Evolutionary conservation across 1,140 invertebrate genomes (phyloP), one percentile per base, ranked within the genome.

Genomic region (Bilobella aurantiaca): DNA sequence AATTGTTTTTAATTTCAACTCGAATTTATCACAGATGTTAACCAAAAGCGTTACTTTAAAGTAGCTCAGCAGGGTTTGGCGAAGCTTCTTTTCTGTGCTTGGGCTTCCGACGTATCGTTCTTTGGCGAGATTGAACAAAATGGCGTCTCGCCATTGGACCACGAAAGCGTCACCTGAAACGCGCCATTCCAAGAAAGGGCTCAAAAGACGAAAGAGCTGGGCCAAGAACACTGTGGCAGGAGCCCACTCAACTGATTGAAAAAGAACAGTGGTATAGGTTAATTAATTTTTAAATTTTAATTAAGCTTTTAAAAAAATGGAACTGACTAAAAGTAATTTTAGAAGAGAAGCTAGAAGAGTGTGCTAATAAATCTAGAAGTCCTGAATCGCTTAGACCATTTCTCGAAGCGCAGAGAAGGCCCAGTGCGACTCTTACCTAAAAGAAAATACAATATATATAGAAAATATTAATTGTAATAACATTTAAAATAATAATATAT

Each of bases 381-480:
- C 90, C 88, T 3, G 83, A 84, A 72, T 87, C 84, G 16, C 83
- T 83, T n/a, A 90, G 76, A 0, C 88, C 87, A 72, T 84, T 81
- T 42, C 86, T 81, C 3, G 86, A 81, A 3, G 84, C 84, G 1
- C 85, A 84, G 21, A 89, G 78, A 37, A 88, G 79, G 0, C 85
- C 83, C n/a, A 89, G 76, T 14, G 79, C 83, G 79, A 75, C 80
- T 74, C 79, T 76, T 8, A 80, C 74, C 79, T 81, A 74, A 62
- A 62, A 62, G 8, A 37, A 59, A 69, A 29, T 58, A 58, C 25
- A 21, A 1, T 58, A n/a, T 16, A n/a, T 64, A 14, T 68, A 30
- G 60, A 46, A 30, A 63, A 67, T 59, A n/a, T n/a, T n/a, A n/a
- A n/a, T n/a, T n/a, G n/a, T n/a, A n/a, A n/a, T n/a, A n/a, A n/a